These are phyloP conservation scores for Isaurus tuberculatus DNA, from an alignment of 92 coral and sea anemone species.

Conservation along the genomic window DNA sequence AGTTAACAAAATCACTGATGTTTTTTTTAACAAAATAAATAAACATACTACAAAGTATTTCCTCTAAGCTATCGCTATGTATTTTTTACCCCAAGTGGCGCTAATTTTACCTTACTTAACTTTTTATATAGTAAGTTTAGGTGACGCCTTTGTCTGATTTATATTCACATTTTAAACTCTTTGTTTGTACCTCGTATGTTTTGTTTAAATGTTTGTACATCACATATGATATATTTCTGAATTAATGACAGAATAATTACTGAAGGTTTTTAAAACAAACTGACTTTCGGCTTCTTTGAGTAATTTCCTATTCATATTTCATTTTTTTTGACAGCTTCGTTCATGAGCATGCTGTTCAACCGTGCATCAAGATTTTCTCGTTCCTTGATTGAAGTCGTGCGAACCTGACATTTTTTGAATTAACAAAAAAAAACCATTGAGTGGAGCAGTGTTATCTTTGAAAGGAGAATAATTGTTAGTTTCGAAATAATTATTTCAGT, in stretches of 20 bases:
- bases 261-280: background rate
- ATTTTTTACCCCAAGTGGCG: background rate
- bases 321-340: slow-evolving; percentile 9
- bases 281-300: slow-evolving; percentile 18
- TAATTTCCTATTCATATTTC: slow-evolving; percentile 10
- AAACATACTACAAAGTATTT: background rate
- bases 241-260: background rate
- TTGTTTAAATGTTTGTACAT: background rate
- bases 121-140: too few species aligned
- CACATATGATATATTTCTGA: background rate
- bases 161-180: background rate
- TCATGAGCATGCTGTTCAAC: slow-evolving; percentile 11
- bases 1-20: background rate
- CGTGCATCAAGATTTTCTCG: background rate
- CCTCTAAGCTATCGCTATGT: background rate
- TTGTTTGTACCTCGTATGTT: background rate
- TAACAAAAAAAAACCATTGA: too few species aligned
- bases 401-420: background rate
- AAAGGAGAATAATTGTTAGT: background rate
- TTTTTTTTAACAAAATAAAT: background rate
- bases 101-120: background rate
- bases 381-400: background rate
- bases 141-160: background rate
- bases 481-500: background rate
- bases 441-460: background rate